Base-by-base conservation (phyloP, 2,888 invertebrate species). In the Abrostola triplasia region DNA sequence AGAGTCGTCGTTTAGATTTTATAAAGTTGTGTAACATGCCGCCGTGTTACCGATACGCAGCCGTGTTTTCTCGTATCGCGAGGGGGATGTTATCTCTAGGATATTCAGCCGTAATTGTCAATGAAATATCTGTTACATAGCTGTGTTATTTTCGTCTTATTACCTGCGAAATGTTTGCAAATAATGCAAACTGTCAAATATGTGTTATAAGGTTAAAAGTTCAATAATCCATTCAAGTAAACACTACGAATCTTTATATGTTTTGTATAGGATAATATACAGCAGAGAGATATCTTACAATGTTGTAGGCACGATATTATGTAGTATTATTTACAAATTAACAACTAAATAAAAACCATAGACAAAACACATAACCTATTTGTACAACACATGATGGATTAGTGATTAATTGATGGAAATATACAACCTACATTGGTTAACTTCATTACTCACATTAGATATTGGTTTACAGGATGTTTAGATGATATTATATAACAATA, bases 11-110 rank as follows among this genome's bases (percentile, higher is more conserved):
- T 78, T 73, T 81, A 79, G 70, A 61, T 81, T 81, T 80, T 79
- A 81, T 76, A 72, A 82, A 73, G 89, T 93, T 93, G 92, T 92
- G 90, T 92, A 93, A 93, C 89, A 87, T 79, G 84, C 78, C 84
- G 86, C 80, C 88, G 87, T 88, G 88, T 88, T 88, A 78, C 83
- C 83, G 80, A 79, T 76, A 76, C 70, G 85, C 86, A 86, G 86
- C 83, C 86, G 85, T 77, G 77, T 73, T 79, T 68, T 63, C 76
- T 77, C 80, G 79, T 72, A 81, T 82, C 50, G 73, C 61, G 63
- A 73, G 78, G 73, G 79, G 80, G 79, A 84, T 87, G 82, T 83
- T 84, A 74, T 80, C 72, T 73, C 70, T 76, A 56, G 44, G 53
- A 78, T 66, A 61, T 75, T 59, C 44, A 65, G 48, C 55, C 48